Evolutionary conservation across 2,113 vertebrate species (phyloP), one percentile per base, ranked within the genome.

Genomic region (Pedetes capensis): DNA sequence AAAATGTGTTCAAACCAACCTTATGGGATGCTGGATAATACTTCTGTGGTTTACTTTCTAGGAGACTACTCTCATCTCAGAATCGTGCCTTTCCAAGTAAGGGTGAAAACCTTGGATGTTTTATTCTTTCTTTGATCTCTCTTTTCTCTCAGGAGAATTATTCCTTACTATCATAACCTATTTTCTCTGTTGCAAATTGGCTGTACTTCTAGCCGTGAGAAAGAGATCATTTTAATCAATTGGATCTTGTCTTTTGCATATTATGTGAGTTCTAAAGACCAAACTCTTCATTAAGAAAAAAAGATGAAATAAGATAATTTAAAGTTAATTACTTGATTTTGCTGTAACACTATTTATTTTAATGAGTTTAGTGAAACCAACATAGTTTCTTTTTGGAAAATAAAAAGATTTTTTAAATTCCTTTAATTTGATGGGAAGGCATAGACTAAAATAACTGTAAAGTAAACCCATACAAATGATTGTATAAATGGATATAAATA

Each of bases 371-470:
- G 85, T 0, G 0, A 92, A 96, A 97, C 93, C 25, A 92, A 57
- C 88, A 47, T 47, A 72, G 42, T 96, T 97, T 96, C 79, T 94
- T 94, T 87, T 27, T 16, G 20, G 95, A 47, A 69, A 88, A 39
- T 86, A 92, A 88, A 93, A 95, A 94, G 25, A 85, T 94, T 96
- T 89, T 90, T 23, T 88, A 81, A 85, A 16, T 68, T 91, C 49
- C 44, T 71, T 93, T 97, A 94, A 95, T 97, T 97, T 95, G 85
- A 84, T 76, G 66, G 93, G 94, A 95, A 76, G 75, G 51, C 88
- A 92, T 83, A 97, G 81, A 93, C 49, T 63, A 86, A 96, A 95
- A 68, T 97, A 94, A 69, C 93, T 93, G 44, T 25, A 95, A 72
- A 86, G 59, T 75, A 71, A 79, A 82, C 11, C 47, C 83, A 57